Conservation (phyloP, 2,797 vertebrate genomes). For the Pelodytes ibericus region DNA sequence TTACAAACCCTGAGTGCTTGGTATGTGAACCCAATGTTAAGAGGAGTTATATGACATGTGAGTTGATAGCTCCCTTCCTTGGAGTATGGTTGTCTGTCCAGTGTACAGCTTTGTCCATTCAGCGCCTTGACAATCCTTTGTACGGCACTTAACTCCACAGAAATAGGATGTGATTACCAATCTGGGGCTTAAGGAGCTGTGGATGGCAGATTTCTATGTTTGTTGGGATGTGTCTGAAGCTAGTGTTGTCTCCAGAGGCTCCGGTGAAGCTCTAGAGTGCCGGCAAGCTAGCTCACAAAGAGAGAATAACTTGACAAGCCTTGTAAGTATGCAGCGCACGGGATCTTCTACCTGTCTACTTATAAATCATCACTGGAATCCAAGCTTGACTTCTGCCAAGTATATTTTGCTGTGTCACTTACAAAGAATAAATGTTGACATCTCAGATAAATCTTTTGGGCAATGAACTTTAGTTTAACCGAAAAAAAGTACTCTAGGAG, state of each 20-base stretch:
- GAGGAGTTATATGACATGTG: no score
- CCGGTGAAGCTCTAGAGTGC: background rate
- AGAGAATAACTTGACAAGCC: background rate
- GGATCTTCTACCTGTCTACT: background rate
- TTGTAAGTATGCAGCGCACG: background rate
- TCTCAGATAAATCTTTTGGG: background rate
- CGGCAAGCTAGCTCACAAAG: background rate
- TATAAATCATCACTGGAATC: background rate
- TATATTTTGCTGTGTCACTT: background rate
- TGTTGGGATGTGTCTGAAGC: background rate
- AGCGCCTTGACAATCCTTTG: conserved; percentile 6
- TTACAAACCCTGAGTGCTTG: no score
- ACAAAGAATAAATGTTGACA: background rate
- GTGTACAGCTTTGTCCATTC: background rate
- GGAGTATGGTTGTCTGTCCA: background rate
- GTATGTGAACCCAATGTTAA: no score
- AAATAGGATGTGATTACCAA: conserved; percentile 18
- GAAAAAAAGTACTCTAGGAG: no score
- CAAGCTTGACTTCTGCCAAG: background rate
- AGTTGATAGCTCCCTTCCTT: no score
- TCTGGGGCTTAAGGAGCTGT: background rate
- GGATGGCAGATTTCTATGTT: conserved; percentile 25
- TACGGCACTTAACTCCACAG: conserved; percentile 16
- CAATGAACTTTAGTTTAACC: no score
- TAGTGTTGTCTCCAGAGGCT: background rate